Percentiles rank a stretch among this genome's conserved stretches.
These are phyloP conservation scores for Rhamphomyia laevipes DNA, from an alignment of 2,888 invertebrate species.

Conservation along the genomic window DNA sequence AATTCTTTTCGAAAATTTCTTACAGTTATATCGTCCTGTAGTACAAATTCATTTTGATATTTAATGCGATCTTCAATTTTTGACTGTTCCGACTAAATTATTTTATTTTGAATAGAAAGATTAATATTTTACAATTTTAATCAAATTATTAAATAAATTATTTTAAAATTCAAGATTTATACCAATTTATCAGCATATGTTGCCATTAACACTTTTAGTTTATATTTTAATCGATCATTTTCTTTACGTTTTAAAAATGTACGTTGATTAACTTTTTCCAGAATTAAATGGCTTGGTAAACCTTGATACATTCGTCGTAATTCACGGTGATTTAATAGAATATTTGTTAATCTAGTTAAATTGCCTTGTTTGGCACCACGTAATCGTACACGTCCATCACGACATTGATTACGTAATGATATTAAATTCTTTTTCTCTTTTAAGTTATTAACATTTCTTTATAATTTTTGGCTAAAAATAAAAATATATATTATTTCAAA, in stretches of 20 bases:
- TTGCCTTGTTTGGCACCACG: constrained; percentile 25
- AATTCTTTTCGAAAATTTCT: constrained; percentile 27
- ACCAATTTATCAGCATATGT: constrained; percentile 26
- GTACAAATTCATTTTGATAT: constrained; percentile 27
- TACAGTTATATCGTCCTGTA: constrained; percentile 28
- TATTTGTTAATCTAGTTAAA: constrained; percentile 26
- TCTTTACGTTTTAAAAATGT: constrained; percentile 35
- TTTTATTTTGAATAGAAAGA: not conserved
- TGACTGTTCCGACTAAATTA: constrained; percentile 22
- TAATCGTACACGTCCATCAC: constrained; percentile 27
- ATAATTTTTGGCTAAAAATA: not conserved
- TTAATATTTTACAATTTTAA: too few species aligned
- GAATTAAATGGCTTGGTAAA: constrained; percentile 30
- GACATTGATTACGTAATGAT: constrained; percentile 22
- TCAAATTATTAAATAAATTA: too few species aligned
- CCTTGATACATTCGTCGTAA: constrained; percentile 31
- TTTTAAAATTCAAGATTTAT: too few species aligned
- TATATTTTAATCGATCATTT: constrained; percentile 28
- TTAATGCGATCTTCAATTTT: constrained; percentile 29
- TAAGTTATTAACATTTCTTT: not conserved
- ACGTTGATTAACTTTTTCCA: constrained; percentile 33
- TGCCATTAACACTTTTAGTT: constrained; percentile 21
- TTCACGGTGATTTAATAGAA: constrained; percentile 28
- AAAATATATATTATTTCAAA: not conserved
- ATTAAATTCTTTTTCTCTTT: not conserved